Percentiles rank a stretch among this genome's conserved stretches.
phyloP scores from a whole-genome alignment of 2,797 vertebrate genomes.

The Valencia hispanica region DNA sequence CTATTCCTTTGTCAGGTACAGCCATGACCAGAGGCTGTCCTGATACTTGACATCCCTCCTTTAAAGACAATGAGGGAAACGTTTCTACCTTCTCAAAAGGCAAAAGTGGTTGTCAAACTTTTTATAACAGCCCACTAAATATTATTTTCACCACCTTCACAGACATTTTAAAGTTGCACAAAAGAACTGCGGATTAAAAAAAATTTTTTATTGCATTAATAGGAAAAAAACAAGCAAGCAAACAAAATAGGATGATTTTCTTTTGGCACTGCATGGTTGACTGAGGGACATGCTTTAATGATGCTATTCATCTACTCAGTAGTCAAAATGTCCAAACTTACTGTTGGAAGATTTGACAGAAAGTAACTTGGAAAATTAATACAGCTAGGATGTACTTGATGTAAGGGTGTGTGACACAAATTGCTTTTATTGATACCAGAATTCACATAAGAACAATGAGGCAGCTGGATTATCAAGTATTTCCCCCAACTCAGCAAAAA shows the following conservation, averaged over 20 bases:
- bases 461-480: no score
- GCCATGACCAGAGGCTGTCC: constrained; percentile 59
- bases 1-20: constrained; percentile 65
- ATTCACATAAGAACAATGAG: not conserved
- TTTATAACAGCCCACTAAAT: not conserved
- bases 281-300: not conserved
- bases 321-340: not conserved
- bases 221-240: not conserved
- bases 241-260: not conserved
- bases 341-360: not conserved
- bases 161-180: not conserved
- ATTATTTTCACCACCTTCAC: not conserved
- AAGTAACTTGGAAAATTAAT: not conserved
- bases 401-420: not conserved
- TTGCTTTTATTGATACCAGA: not conserved
- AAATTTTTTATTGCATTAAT: not conserved
- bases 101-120: not conserved
- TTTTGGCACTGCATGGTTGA: not conserved
- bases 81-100: constrained; percentile 11
- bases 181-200: not conserved
- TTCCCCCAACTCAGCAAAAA: not conserved
- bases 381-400: not conserved
- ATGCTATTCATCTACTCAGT: not conserved
- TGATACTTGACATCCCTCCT: constrained; percentile 45
- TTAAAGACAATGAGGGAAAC: constrained; percentile 43